phyloP scores from a whole-genome alignment of 2,113 vertebrate genomes.

The Motacilla tschutschensis region DNA sequence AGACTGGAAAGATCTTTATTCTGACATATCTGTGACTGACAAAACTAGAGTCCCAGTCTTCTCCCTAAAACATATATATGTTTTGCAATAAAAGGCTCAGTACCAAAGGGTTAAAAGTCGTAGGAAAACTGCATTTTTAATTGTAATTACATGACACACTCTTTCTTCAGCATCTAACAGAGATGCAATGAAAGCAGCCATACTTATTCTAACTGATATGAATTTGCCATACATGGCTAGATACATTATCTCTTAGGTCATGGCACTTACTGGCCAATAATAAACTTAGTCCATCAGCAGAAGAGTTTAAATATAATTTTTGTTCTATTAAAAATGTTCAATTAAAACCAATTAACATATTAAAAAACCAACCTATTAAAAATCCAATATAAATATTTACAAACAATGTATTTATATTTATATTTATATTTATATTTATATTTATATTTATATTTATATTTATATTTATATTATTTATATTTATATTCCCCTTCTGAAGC shows the following conservation, averaged over 20 bases:
- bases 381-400: neutral
- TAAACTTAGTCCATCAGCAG: neutral
- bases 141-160: neutral
- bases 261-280: neutral
- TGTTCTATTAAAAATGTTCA: neutral
- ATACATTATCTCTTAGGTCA: neutral
- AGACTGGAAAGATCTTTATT: neutral
- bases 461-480: neutral
- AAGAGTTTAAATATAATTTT: neutral
- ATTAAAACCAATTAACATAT: neutral
- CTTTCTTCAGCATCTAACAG: neutral
- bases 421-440: neutral
- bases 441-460: too few species aligned
- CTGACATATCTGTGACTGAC: neutral
- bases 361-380: neutral
- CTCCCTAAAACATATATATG: neutral
- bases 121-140: neutral
- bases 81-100: neutral
- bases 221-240: neutral
- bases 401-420: too few species aligned
- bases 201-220: neutral
- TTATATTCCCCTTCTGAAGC: neutral
- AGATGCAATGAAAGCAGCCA: neutral
- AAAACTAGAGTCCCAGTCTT: neutral
- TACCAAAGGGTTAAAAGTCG: neutral